These are phyloP conservation scores for Cyphomyrus discorhynchus DNA, from an alignment of 2,113 vertebrate species.

Conservation along the genomic window DNA sequence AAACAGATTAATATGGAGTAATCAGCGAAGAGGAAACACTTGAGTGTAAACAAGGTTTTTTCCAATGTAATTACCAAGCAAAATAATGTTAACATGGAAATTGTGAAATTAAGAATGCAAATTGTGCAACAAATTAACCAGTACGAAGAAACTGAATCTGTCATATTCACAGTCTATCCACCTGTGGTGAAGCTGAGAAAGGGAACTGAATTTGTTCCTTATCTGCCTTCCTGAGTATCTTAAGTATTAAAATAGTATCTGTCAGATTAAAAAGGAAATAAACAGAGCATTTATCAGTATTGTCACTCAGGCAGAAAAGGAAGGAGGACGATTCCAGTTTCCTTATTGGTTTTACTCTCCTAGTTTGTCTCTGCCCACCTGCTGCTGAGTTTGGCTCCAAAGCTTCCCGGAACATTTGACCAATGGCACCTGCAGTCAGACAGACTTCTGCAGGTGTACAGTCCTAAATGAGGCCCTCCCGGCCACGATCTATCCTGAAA, in stretches of 20 bases:
- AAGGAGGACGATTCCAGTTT: not conserved
- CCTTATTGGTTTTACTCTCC: slow-evolving; percentile 29
- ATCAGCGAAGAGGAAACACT: not conserved
- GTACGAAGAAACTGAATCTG: not conserved
- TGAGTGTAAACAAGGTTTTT: not conserved
- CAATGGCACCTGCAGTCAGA: not conserved
- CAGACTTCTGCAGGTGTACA: not conserved
- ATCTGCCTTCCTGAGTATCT: slow-evolving; percentile 38
- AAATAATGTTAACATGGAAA: slow-evolving; percentile 5
- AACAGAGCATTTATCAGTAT: slow-evolving; percentile 53
- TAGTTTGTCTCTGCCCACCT: not conserved
- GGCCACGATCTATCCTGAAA: not conserved
- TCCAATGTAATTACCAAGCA: not conserved
- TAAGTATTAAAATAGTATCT: slow-evolving; percentile 16
- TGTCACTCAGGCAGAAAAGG: slow-evolving; percentile 29
- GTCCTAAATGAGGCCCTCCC: not conserved
- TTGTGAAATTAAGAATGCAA: slow-evolving; percentile 10
- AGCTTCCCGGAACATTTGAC: not conserved
- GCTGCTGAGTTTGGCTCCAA: not conserved
- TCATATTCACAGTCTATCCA: not conserved
- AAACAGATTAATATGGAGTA: not conserved
- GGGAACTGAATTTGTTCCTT: slow-evolving; percentile 29
- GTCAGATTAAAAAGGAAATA: slow-evolving; percentile 46
- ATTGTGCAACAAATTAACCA: not conserved
- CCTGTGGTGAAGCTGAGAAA: not conserved